Evolutionary conservation across 2,797 vertebrate genomes (phyloP).

Genomic region (Chiroxiphia lanceolata): DNA sequence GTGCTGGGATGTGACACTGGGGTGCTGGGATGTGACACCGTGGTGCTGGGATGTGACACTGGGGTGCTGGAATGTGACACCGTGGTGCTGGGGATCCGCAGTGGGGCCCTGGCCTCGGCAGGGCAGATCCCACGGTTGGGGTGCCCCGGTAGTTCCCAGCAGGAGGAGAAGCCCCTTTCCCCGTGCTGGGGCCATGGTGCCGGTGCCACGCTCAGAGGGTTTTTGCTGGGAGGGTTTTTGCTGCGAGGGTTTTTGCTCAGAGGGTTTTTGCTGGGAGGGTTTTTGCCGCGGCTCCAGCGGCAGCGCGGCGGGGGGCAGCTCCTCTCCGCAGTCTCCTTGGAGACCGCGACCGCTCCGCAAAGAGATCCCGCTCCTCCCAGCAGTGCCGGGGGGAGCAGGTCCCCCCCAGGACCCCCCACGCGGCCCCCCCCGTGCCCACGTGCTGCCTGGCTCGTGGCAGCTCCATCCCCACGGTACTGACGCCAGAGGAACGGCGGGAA

Average conservation of each 20-base stretch:
- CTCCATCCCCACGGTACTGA: background rate
- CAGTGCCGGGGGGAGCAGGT: background rate
- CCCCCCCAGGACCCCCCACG: background rate
- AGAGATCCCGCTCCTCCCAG: background rate
- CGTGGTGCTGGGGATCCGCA: too few species aligned
- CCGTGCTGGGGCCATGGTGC: rapidly evolving
- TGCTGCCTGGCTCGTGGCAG: background rate
- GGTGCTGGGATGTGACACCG: background rate
- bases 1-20: background rate
- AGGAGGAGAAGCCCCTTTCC: background rate
- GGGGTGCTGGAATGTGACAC: background rate
- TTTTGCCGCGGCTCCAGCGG: background rate
- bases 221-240: background rate
- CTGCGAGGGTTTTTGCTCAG: too few species aligned
- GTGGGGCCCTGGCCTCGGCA: too few species aligned
- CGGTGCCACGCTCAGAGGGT: rapidly evolving
- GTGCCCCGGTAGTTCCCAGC: background rate
- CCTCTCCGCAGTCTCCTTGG: background rate
- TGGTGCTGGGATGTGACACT: too few species aligned
- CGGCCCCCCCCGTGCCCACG: background rate
- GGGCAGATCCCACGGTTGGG: rapidly evolving
- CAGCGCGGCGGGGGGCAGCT: background rate
- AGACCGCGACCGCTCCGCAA: background rate
- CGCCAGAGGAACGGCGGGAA: background rate
- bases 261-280: background rate